Conservation (phyloP, 2,113 vertebrate genomes). For the Bubo scandiacus region DNA sequence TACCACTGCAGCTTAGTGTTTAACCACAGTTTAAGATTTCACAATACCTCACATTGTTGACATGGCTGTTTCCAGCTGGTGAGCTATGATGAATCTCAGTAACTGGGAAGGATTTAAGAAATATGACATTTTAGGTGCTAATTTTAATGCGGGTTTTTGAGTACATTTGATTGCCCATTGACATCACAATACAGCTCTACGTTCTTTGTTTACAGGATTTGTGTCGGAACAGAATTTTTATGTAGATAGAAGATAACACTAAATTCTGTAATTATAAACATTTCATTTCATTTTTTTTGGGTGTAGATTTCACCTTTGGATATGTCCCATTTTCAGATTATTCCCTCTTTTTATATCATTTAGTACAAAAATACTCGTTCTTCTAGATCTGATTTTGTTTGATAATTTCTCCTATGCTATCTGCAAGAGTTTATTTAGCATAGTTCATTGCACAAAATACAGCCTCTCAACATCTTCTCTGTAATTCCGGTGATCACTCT, state of each 20-base stretch:
- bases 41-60: background rate
- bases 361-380: background rate
- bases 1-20: background rate
- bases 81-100: background rate
- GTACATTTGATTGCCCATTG: background rate
- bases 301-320: background rate
- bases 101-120: background rate
- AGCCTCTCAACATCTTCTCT: background rate
- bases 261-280: background rate
- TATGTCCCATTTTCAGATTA: background rate
- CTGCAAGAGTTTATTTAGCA: background rate
- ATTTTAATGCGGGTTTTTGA: background rate
- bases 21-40: background rate
- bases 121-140: background rate
- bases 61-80: background rate
- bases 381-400: background rate
- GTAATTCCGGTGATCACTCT: background rate
- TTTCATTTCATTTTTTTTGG: background rate
- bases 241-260: background rate
- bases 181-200: background rate
- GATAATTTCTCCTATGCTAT: background rate
- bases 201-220: background rate
- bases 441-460: background rate
- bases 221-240: background rate
- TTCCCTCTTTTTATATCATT: background rate